These are phyloP conservation scores for Tamias sibiricus DNA, from an alignment of 2,113 vertebrate genomes.

Conservation along the genomic window DNA sequence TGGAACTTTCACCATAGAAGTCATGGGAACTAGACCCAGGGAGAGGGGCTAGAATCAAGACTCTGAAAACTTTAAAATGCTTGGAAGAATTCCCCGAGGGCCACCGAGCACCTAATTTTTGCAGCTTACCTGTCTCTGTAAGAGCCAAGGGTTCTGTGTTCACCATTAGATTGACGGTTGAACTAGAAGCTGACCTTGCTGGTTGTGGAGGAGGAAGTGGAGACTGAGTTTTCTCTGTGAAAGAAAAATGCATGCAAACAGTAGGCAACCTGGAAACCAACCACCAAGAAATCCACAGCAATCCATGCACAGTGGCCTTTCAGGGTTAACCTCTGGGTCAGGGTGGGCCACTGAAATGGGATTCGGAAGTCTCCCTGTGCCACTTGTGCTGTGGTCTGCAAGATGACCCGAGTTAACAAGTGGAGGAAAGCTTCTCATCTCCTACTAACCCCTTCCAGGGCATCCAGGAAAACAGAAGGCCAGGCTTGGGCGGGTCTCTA, in stretches of 20 bases:
- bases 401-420: rapidly evolving
- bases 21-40: not conserved
- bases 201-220: rapidly evolving
- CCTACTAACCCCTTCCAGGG: rapidly evolving
- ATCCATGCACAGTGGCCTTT: not conserved
- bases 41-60: not conserved
- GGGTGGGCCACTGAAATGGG: rapidly evolving
- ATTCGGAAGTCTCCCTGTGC: rapidly evolving
- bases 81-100: rapidly evolving
- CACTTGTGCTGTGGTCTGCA: rapidly evolving
- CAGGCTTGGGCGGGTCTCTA: not conserved
- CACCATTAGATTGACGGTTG: constrained; percentile 81
- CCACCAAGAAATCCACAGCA: not conserved
- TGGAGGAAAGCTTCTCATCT: not conserved
- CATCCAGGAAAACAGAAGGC: rapidly evolving
- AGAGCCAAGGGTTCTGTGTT: constrained; percentile 86
- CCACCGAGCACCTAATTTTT: rapidly evolving
- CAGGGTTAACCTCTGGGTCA: rapidly evolving
- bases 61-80: not conserved
- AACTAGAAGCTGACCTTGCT: constrained; percentile 64
- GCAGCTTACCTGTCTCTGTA: constrained; percentile 89
- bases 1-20: not conserved
- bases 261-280: not conserved
- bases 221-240: constrained; percentile 76
- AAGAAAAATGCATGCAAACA: not conserved